Evolutionary conservation across 2,797 vertebrate species (phyloP).

Genomic region (Meda fulgida): DNA sequence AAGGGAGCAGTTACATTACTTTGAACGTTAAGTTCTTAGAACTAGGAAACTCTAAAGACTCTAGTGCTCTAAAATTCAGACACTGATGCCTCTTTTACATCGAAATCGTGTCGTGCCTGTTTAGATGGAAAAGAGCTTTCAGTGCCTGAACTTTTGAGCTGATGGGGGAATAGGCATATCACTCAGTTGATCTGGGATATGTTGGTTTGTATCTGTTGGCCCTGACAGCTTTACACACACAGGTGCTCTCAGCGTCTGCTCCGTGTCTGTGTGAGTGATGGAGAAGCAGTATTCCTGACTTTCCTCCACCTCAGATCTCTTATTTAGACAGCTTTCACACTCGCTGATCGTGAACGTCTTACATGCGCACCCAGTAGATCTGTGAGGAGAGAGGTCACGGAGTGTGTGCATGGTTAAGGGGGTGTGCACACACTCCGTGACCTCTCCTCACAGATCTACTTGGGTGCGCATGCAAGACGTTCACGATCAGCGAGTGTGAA

Average conservation of each 20-base stretch:
- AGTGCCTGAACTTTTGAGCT: background rate
- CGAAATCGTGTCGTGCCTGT: background rate
- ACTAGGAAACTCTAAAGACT: background rate
- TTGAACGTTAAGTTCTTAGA: background rate
- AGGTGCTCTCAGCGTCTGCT: slow-evolving; percentile 13
- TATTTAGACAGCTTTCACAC: slow-evolving; percentile 30
- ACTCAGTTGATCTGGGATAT: background rate
- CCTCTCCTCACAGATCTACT: no score
- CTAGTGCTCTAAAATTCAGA: background rate
- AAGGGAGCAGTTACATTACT: background rate
- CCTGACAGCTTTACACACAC: background rate
- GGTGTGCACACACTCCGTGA: no score
- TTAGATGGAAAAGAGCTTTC: background rate
- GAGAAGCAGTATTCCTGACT: background rate
- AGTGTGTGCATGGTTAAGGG: slow-evolving; percentile 11
- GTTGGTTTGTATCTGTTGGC: slow-evolving; percentile 8
- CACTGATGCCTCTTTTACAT: background rate
- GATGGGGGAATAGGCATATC: background rate
- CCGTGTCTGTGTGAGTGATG: slow-evolving; percentile 7
- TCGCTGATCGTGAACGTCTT: background rate
- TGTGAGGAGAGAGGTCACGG: background rate
- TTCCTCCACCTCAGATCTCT: slow-evolving; percentile 7
- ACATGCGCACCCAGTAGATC: slow-evolving; percentile 2
- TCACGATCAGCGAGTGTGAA: no score
- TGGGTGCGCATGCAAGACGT: no score